Evolutionary conservation across 2,888 invertebrate genomes (phyloP).

Genomic region (Xanthia togata): DNA sequence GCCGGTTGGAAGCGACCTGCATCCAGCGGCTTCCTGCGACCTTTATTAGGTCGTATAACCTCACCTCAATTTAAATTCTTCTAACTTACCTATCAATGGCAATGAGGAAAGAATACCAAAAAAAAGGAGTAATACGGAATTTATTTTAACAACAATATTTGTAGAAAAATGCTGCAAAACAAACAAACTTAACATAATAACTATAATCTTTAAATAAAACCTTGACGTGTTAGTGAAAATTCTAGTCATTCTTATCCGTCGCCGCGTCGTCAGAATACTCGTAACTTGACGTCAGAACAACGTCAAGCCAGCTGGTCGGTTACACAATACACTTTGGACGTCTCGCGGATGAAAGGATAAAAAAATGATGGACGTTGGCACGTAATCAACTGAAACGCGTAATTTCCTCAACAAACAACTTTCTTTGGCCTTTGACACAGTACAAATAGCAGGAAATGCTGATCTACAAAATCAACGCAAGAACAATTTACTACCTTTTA

Average conservation of each 20-base stretch:
- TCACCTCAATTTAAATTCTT: not conserved
- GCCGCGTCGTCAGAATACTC: not conserved
- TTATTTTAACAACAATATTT: slow-evolving; percentile 3
- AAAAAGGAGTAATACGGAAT: not conserved
- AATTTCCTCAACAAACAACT: not conserved
- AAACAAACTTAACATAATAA: slow-evolving; percentile 1
- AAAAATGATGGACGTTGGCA: slow-evolving; percentile 22
- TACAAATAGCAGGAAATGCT: not conserved
- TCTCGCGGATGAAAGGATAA: not conserved
- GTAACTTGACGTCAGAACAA: slow-evolving; percentile 18
- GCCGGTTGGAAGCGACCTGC: no score
- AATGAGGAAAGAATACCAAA: not conserved
- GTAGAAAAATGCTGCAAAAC: slow-evolving; percentile 3
- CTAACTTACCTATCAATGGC: not conserved
- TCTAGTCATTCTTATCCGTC: not conserved
- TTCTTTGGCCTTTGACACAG: not conserved
- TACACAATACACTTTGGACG: slow-evolving; percentile 25
- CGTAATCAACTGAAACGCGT: slow-evolving; percentile 29
- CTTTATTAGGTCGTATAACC: no score
- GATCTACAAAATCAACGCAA: no score
- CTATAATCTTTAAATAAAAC: slow-evolving; percentile 24
- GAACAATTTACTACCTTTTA: no score
- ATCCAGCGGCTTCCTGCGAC: no score
- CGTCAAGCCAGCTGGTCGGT: slow-evolving; percentile 29
- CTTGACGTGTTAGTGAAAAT: slow-evolving; percentile 9